These are phyloP conservation scores for Alviniconcha strummeri DNA, from an alignment of 2,888 invertebrate species.

Conservation along the genomic window DNA sequence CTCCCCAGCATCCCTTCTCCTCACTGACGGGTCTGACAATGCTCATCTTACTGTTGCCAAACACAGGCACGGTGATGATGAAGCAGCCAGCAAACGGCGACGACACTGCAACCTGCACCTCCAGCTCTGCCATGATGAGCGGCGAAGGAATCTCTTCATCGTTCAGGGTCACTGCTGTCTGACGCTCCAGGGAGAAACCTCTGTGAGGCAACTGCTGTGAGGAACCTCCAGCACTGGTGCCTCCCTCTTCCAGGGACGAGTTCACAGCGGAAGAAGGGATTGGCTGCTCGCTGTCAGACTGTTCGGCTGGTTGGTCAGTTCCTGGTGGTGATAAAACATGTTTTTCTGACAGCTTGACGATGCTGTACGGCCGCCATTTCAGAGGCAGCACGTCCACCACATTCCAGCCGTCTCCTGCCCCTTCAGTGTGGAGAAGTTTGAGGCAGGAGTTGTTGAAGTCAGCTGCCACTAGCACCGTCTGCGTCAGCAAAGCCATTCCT, in stretches of 20 bases:
- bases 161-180: not conserved
- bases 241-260: not conserved
- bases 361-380: slow-evolving; percentile 27
- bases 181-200: not conserved
- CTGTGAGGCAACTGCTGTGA: not conserved
- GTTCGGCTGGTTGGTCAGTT: not conserved
- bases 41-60: not conserved
- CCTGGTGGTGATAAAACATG: not conserved
- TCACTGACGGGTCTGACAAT: not conserved
- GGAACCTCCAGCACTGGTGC: too few species aligned
- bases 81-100: slow-evolving; percentile 24
- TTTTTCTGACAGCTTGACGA: slow-evolving; percentile 15
- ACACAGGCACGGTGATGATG: not conserved
- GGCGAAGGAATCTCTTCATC: not conserved
- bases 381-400: slow-evolving; percentile 13
- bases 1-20: slow-evolving; percentile 26
- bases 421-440: slow-evolving; percentile 16
- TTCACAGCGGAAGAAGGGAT: too few species aligned
- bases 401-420: slow-evolving; percentile 13
- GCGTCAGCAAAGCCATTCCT: not conserved
- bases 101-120: slow-evolving; percentile 10
- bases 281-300: not conserved
- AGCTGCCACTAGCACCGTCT: slow-evolving; percentile 6
- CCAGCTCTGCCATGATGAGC: not conserved
- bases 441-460: slow-evolving; percentile 34